phyloP scores from a whole-genome alignment of 2,888 invertebrate genomes.

The Limnephilus marmoratus region DNA sequence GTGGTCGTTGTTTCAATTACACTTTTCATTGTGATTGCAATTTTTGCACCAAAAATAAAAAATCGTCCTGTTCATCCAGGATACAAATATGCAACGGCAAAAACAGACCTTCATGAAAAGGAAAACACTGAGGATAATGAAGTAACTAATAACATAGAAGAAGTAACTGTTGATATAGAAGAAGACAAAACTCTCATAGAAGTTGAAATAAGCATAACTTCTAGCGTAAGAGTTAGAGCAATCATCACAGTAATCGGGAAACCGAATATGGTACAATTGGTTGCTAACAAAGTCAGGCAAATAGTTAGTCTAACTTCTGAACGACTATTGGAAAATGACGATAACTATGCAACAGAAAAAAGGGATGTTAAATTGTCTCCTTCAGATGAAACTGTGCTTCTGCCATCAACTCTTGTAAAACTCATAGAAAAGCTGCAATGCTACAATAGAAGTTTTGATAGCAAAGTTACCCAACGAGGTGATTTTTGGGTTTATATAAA shows the following conservation, averaged over 20 bases:
- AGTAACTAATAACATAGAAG: not conserved
- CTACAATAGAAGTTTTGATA: slow-evolving; percentile 71
- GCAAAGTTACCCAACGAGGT: slow-evolving; percentile 75
- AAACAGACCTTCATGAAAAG: not conserved
- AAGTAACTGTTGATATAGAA: not conserved
- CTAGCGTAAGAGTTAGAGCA: too few species aligned
- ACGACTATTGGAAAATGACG: too few species aligned
- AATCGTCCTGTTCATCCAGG: not conserved
- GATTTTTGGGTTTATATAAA: slow-evolving; percentile 81
- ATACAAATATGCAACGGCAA: not conserved
- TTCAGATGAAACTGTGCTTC: not conserved
- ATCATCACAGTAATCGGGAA: too few species aligned
- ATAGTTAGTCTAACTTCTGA: too few species aligned
- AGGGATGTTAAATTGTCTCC: too few species aligned
- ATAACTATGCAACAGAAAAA: too few species aligned
- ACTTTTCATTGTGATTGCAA: not conserved
- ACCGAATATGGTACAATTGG: too few species aligned
- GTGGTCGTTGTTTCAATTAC: not conserved
- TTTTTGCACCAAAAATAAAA: not conserved
- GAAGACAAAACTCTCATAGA: too few species aligned
- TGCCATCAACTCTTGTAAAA: slow-evolving; percentile 14
- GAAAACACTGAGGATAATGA: not conserved
- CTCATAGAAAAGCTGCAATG: slow-evolving; percentile 72
- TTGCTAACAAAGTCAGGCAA: too few species aligned
- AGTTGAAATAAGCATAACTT: too few species aligned